phyloP scores from a whole-genome alignment of 53 echinoderm and acorn worm genomes.

The Luidia sarsii region DNA sequence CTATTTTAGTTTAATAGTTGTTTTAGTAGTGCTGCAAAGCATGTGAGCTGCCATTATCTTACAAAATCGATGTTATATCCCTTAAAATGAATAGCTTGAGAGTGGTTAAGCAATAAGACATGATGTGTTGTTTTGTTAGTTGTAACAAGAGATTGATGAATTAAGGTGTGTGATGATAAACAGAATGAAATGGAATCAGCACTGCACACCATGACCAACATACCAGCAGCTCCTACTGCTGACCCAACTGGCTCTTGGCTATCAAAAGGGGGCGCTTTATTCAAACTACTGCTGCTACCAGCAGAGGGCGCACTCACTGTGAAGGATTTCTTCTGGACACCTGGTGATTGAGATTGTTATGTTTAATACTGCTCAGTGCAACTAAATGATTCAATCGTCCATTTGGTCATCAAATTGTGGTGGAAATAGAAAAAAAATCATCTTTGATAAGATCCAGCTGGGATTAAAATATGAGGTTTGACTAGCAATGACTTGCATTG shows the following conservation, averaged over 20 bases:
- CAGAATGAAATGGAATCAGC: neutral
- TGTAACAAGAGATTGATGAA: no score
- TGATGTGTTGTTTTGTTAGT: neutral
- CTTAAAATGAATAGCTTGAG: neutral
- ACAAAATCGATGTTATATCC: no score
- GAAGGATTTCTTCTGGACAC: slow-evolving; percentile 67
- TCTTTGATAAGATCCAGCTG: no score
- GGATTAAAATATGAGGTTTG: no score
- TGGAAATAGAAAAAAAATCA: no score
- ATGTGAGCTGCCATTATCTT: no score
- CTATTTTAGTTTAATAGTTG: no score
- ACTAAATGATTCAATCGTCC: no score
- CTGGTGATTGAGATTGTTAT: slow-evolving; percentile 54
- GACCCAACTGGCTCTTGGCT: slow-evolving; percentile 19
- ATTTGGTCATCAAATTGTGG: no score
- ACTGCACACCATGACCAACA: slow-evolving; percentile 21
- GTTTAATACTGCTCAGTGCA: neutral
- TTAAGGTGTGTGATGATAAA: no score
- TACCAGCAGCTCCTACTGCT: slow-evolving; percentile 33
- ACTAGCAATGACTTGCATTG: no score
- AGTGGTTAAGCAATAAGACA: neutral
- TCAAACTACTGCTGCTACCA: neutral
- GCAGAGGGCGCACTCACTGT: slow-evolving; percentile 49
- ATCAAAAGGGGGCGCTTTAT: slow-evolving; percentile 7
- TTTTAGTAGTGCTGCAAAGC: no score